Base-by-base conservation (phyloP, 2,797 vertebrate species). In the Babyrousa celebensis region DNA sequence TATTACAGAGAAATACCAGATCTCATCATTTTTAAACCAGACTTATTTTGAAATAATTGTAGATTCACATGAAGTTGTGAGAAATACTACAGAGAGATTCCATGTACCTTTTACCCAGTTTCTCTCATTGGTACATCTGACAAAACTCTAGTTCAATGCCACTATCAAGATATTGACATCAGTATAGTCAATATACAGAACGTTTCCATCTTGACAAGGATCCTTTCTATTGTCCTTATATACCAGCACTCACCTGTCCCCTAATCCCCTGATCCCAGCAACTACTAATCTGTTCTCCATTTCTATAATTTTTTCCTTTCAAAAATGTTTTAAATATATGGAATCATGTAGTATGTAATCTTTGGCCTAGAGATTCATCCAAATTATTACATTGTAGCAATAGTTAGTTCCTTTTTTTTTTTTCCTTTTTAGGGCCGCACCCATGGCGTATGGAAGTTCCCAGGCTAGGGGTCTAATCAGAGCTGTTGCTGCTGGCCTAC, bases 91-190 rank as follows among this genome's bases (percentile, higher is more conserved):
- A 86, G 48, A 91, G 63, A 67, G 71, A 90, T 17, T 12, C 20
- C 68, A 54, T 21, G 27, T 77, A 88, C 58, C 9, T 93, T 96
- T 96, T 78, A 72, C 67, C 62, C 0, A 48, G 36, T 62, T 65
- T 92, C 84, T 60, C 77, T 62, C 62, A 82, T 36, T 54, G 74
- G 56, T 48, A 48, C 2, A 84, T 43, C 71, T 88, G 94, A 6
- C 16, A 93, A 84, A 95, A 88, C 48, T 87, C 14, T 79, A 95
- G n/a, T 84, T 94, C 65, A 89, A 0, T 93, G 77, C 71, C 87
- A 95, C 54, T 75, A 58, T 23, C 23, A 90, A 43, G 54, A 80
- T 88, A 78, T 58, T 80, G 71, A 80, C 56, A 72, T 83, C 63
- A 54, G 79, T 80, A 67, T 5, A 74, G 68, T 91, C 78, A 89